Evolutionary conservation across 2,888 invertebrate species (phyloP), one percentile per base, ranked within the genome.

Genomic region (Carterocephalus palaemon): DNA sequence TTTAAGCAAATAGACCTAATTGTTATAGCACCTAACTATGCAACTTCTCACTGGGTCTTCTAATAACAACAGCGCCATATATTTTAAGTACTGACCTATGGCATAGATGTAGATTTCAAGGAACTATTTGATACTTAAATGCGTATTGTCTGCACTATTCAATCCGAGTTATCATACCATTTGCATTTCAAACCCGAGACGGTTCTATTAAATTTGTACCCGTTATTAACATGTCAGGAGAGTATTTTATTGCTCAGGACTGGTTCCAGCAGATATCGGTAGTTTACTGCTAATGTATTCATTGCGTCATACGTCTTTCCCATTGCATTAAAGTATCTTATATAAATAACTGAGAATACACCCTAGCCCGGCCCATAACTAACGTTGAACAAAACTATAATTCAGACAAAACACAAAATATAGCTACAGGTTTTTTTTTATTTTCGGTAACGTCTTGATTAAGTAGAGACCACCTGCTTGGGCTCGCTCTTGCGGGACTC

Each of bases 361-460:
- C 60, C 62, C 72, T 48, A 70, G 70, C 63, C 64, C 67, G 53
- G 53, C 58, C 57, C 64, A 76, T 84, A 82, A 84, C 70, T 85
- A 75, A 75, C 55, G 60, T 56, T 60, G 67, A 70, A 70, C 73
- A 72, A 68, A 77, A 72, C 70, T 64, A 81, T 84, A 83, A 82
- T 71, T 84, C 80, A 83, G 67, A 57, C 70, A 75, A 76, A 78
- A 78, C 79, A 80, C 70, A 68, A 78, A 72, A 77, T 75, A 75
- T 77, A 67, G 74, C 67, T 69, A 59, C 66, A 65, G 53, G 67
- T 68, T 75, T 75, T 76, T n/a, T 70, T 81, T 77, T 74, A 67
- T 70, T 78, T 82, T 84, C 70, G 75, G 84, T 83, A 82, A 86
- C 85, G 72, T 85, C 86, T 86, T 86, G 85, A 86, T 86, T 86